Evolutionary conservation across 2,888 invertebrate genomes (phyloP).

Genomic region (Polydrusus tereticollis): DNA sequence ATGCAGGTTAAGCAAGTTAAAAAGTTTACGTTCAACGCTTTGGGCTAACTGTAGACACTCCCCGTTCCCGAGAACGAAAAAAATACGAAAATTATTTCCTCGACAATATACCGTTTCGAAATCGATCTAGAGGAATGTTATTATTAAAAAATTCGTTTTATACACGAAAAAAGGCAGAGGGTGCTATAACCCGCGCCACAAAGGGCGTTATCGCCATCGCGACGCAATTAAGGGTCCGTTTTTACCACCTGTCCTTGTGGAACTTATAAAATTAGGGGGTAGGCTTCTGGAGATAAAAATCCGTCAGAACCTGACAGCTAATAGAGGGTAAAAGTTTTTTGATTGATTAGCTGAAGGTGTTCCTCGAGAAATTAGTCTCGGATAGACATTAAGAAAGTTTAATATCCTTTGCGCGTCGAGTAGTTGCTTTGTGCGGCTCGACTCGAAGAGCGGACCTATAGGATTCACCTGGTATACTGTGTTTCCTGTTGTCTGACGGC

Average conservation of each 20-base stretch:
- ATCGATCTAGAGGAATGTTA: not conserved
- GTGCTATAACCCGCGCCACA: conserved; percentile 11
- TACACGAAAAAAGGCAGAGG: conserved; percentile 1
- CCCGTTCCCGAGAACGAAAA: too few species aligned
- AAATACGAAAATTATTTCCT: too few species aligned
- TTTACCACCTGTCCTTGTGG: conserved; percentile 37
- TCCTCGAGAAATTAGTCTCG: conserved; percentile 28
- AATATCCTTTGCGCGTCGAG: conserved; percentile 3
- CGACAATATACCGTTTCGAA: not conserved
- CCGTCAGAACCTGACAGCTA: conserved; percentile 30
- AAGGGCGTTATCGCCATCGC: conserved; percentile 44
- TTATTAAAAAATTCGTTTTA: not conserved
- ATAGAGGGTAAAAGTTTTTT: conserved; percentile 37
- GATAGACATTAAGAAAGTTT: conserved; percentile 7
- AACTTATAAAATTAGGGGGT: conserved; percentile 39
- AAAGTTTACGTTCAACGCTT: too few species aligned
- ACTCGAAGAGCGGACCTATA: not conserved
- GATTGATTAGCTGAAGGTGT: conserved; percentile 43
- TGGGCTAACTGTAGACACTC: too few species aligned
- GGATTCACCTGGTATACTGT: too few species aligned
- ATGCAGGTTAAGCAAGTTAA: too few species aligned
- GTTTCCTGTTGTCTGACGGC: too few species aligned
- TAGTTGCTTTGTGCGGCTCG: not conserved
- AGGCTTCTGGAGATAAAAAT: conserved; percentile 39
- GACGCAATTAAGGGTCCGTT: conserved; percentile 35